Conservation (phyloP, 2,888 invertebrate species). For the Dryobotodes eremita region DNA sequence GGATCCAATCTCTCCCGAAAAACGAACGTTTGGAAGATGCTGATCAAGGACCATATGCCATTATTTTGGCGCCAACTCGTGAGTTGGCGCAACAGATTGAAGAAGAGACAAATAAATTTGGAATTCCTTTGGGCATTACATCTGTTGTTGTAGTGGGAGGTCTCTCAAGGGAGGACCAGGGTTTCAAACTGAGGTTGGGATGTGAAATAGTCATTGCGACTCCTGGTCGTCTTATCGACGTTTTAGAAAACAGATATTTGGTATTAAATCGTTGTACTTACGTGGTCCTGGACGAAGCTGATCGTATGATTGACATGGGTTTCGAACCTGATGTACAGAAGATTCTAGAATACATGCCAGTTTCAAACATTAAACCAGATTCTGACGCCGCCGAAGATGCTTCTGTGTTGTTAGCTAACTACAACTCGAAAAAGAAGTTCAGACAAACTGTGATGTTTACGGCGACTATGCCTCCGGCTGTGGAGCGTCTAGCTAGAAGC, state of each 20-base stretch:
- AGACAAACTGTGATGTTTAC: constrained; percentile 99
- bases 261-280: constrained; percentile 99
- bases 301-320: constrained; percentile 99
- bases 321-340: constrained; percentile 99
- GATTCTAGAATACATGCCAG: constrained; percentile 99
- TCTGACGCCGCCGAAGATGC: constrained; percentile 99
- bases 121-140: constrained; percentile 96
- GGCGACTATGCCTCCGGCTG: constrained; percentile 99
- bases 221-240: constrained; percentile 99
- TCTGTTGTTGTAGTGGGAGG: constrained; percentile 99
- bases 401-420: constrained; percentile 96
- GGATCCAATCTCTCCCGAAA: constrained; percentile 99
- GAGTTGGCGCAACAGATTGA: constrained; percentile 99
- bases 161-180: constrained; percentile 99
- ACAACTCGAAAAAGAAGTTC: constrained; percentile 98
- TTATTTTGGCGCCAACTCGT: constrained; percentile 99
- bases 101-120: constrained; percentile 99
- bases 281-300: constrained; percentile 98
- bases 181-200: constrained; percentile 98
- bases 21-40: constrained; percentile 97
- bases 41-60: constrained; percentile 99
- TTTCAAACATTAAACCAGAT: constrained; percentile 99
- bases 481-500: constrained; percentile 98
- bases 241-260: constrained; percentile 99
- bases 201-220: constrained; percentile 99